phyloP scores from a whole-genome alignment of 2,797 vertebrate species.

The Coccyzus lansbergi region DNA sequence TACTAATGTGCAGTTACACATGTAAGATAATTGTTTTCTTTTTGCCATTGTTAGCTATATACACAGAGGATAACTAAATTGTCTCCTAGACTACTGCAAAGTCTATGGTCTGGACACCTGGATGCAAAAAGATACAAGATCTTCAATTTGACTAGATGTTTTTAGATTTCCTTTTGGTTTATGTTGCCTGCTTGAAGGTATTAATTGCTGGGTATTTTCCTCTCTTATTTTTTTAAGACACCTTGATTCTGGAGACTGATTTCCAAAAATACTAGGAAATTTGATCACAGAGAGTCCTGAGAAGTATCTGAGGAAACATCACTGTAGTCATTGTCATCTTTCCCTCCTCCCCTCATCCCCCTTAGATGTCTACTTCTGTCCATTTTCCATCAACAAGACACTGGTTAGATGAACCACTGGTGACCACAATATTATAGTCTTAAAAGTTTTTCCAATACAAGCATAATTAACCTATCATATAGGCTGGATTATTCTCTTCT shows the following conservation, averaged over 20 bases:
- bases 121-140: background rate
- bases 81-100: too few species aligned
- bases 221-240: background rate
- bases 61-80: background rate
- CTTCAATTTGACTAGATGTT: background rate
- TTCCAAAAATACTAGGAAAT: background rate
- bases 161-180: background rate
- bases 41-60: background rate
- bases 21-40: background rate
- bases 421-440: background rate
- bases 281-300: background rate
- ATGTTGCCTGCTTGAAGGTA: background rate
- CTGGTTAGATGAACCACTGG: background rate
- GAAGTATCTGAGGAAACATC: background rate
- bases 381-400: background rate
- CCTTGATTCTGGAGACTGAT: background rate
- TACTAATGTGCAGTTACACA: background rate
- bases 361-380: too few species aligned
- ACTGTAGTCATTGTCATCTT: background rate
- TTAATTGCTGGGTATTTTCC: background rate
- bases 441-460: background rate
- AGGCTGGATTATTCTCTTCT: background rate
- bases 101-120: rapidly evolving
- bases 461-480: background rate
- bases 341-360: background rate